These are phyloP conservation scores for Phaonia tiefii DNA, from an alignment of 2,888 invertebrate genomes.

Conservation along the genomic window DNA sequence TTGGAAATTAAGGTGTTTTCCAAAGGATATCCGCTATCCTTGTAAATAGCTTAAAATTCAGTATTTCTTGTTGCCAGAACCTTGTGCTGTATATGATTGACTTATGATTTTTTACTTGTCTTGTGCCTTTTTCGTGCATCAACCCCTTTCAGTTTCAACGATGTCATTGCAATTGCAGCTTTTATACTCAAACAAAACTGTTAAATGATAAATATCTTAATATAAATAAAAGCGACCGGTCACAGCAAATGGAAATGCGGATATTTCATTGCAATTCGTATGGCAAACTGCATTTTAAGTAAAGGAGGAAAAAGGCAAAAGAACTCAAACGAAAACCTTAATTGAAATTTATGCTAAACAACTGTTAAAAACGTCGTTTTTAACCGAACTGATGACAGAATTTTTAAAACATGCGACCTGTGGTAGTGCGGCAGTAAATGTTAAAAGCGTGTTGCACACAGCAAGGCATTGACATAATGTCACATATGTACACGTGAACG, in stretches of 20 bases:
- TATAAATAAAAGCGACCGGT: constrained; percentile 48
- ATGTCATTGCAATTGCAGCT: constrained; percentile 29
- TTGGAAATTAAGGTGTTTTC: no score
- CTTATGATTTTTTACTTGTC: not conserved
- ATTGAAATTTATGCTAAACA: constrained; percentile 67
- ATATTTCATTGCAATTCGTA: not conserved
- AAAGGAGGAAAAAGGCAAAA: not conserved
- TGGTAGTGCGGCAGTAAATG: not conserved
- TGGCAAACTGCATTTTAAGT: not conserved
- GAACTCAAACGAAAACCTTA: constrained; percentile 28
- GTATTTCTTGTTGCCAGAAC: constrained; percentile 3
- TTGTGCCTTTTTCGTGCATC: not conserved
- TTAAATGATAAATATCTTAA: constrained; percentile 63
- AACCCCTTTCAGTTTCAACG: constrained; percentile 13
- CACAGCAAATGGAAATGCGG: constrained; percentile 1
- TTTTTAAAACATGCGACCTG: constrained; percentile 28
- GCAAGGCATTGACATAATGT: not conserved
- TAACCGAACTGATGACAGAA: not conserved
- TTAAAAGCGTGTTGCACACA: not conserved
- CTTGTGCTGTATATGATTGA: constrained; percentile 12
- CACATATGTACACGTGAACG: not conserved
- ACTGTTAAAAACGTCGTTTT: constrained; percentile 32
- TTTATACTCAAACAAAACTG: constrained; percentile 59
- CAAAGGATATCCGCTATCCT: no score
- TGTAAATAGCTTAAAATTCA: no score